Conservation (phyloP, 2,113 vertebrate species). For the Rhinolophus ferrumequinum region DNA sequence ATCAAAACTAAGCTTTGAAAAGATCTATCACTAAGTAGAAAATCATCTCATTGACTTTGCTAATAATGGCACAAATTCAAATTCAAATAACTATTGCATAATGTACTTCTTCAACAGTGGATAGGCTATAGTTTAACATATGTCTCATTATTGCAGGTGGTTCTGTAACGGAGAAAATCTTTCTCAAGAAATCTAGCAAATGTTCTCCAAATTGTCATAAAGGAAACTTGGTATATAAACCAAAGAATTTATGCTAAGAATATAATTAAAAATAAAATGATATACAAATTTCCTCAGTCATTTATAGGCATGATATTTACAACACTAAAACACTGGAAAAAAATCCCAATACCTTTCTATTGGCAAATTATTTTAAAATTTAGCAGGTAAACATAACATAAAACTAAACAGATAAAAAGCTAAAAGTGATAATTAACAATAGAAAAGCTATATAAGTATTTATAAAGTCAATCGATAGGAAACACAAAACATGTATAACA, state of each 20-base stretch:
- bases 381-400: background rate
- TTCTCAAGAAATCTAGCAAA: conserved; percentile 36
- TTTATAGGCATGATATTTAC: background rate
- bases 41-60: conserved; percentile 33
- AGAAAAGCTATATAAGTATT: background rate
- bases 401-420: conserved; percentile 24
- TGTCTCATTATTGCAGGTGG: background rate
- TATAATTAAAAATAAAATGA: conserved; percentile 23
- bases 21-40: background rate
- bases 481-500: background rate
- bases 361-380: conserved; percentile 43
- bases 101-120: background rate
- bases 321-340: background rate
- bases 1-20: conserved; percentile 4
- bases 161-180: background rate
- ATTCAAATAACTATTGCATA: background rate
- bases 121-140: background rate
- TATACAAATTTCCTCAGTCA: background rate
- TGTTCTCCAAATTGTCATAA: background rate
- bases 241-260: background rate
- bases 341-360: background rate
- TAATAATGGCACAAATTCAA: conserved; percentile 32
- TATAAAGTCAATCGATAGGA: background rate
- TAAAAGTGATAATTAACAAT: background rate
- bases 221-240: background rate